phyloP scores from a whole-genome alignment of 2,113 vertebrate genomes.

The Nerophis ophidion region DNA sequence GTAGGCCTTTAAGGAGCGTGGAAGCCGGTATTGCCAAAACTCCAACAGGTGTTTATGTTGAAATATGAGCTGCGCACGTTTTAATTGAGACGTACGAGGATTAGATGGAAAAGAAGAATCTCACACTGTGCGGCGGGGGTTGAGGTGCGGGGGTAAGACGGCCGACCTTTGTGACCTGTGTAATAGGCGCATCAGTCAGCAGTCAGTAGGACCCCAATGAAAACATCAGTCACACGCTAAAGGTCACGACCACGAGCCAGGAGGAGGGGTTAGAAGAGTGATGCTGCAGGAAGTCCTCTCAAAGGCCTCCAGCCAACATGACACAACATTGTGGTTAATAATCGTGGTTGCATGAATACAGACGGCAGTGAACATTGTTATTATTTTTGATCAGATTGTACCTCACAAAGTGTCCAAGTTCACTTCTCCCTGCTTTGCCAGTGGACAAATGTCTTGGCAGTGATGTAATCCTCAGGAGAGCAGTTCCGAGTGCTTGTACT shows the following conservation, averaged over 20 bases:
- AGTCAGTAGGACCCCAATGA: conserved; percentile 61
- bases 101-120: background rate
- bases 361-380: no score
- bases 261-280: background rate
- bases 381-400: background rate
- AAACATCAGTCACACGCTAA: conserved; percentile 55
- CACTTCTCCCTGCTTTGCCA: conserved; percentile 5
- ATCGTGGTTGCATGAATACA: no score
- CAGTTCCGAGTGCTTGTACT: background rate
- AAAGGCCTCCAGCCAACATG: background rate
- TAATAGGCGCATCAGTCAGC: conserved; percentile 58
- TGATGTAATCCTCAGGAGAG: conserved; percentile 20
- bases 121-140: conserved; percentile 13
- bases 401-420: background rate
- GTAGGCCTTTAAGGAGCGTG: no score
- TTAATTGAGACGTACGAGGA: conserved; percentile 21
- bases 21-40: no score
- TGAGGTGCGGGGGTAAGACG: conserved; percentile 1
- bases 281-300: background rate
- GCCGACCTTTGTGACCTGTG: conserved; percentile 52
- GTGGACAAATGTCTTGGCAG: conserved; percentile 13
- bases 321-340: background rate
- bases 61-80: conserved; percentile 49
- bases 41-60: conserved; percentile 15
- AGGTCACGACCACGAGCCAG: conserved; percentile 36